Conservation (phyloP, 2,797 vertebrate genomes). For the Urocyon cinereoargenteus region DNA sequence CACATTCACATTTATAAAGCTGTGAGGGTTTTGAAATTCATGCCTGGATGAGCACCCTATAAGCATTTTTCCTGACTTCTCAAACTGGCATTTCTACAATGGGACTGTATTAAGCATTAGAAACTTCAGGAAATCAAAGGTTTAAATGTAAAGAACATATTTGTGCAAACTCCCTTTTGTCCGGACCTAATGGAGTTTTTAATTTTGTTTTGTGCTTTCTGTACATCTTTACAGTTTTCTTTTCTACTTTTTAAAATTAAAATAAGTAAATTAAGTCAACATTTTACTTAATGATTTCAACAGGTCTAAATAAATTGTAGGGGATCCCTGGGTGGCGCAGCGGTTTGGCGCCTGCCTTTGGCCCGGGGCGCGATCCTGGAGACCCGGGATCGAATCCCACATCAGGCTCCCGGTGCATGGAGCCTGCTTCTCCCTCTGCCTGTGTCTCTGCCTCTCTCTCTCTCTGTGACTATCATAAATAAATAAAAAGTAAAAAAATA, state of each 20-base stretch:
- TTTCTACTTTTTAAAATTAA: constrained; percentile 34
- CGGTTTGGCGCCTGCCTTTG: too few relatives aligned
- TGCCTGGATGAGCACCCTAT: constrained; percentile 26
- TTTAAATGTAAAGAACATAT: constrained; percentile 14
- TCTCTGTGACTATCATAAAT: too few relatives aligned
- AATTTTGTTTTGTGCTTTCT: neutral
- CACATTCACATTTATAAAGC: constrained; percentile 53
- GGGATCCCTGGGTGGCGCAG: too few relatives aligned
- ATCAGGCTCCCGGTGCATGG: too few relatives aligned
- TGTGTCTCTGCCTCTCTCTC: too few relatives aligned
- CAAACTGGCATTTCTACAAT: neutral
- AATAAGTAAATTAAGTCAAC: neutral
- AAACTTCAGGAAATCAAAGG: constrained; percentile 23
- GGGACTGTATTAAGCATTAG: neutral
- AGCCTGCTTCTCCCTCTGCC: too few relatives aligned
- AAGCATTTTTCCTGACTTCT: constrained; percentile 17
- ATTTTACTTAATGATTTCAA: neutral
- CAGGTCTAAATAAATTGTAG: neutral
- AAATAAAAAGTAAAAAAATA: too few relatives aligned
- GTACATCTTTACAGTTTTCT: neutral
- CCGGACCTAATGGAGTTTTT: neutral
- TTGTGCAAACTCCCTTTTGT: neutral
- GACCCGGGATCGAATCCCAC: too few relatives aligned
- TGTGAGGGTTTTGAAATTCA: constrained; percentile 50
- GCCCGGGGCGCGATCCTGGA: too few relatives aligned